Evolutionary conservation across 2,888 invertebrate genomes (phyloP), one percentile per base, ranked within the genome.

Genomic region (Pachymerium ferrugineum): DNA sequence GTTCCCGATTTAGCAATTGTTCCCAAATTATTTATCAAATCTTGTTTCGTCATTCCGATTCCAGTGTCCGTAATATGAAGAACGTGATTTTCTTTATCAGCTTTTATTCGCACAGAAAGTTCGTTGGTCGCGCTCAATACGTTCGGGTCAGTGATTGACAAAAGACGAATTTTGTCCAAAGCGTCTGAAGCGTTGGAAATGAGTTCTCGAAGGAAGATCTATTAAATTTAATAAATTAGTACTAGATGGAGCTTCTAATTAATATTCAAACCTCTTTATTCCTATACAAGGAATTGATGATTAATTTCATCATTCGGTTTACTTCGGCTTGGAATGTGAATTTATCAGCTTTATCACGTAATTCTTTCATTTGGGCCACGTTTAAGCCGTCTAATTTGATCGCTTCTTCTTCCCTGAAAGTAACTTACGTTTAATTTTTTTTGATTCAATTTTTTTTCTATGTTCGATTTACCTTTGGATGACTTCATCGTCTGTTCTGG

Each of bases 161-260:
- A 83, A 78, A 98, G 87, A 28, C 99, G 89, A 80, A 99, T 97
- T 84, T 99, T 99, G 85, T 99, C 99, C 77, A 99, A 86, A 54
- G 99, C 99, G 86, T 99, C 99, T 0, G 98, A 98, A 0, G 96
- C 98, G 85, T 99, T 99, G 0, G 98, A 99, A 81, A 99, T 99
- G 82, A 99, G 86, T 85, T 99, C 99, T 80, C 99, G 88, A 76
- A 98, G 86, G 89, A 96, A 98, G 79, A 98, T 97, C 89, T 91
- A 84, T 2, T 83, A 83, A 72, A 77, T 25, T 69, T 69, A 30
- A 16, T 22, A 62, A 74, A 30, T 28, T 31, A 6, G 4, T 19
- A n/a, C 14, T 70, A 70, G n/a, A 22, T 28, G 12, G 30, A 12
- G 31, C 3, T 29, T 30, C 69, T 29, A 5, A 10, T 30, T 29